Base-by-base conservation (phyloP, 1,140 invertebrate species). In the Bombus terrestris region DNA sequence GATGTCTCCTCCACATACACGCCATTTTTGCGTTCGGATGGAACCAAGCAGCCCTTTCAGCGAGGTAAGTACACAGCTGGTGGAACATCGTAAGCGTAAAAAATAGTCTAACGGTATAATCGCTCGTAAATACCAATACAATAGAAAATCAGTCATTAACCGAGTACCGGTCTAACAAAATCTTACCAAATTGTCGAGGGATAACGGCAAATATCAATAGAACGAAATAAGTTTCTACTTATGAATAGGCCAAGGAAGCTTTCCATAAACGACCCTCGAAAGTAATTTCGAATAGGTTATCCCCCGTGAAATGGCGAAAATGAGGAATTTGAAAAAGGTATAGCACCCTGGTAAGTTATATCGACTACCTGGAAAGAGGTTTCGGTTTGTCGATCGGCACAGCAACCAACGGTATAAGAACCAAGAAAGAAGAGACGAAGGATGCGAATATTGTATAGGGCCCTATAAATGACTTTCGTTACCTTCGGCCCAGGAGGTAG, bases 1-100 rank as follows among this genome's bases (percentile, higher is more conserved):
- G 8, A 53, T 35, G 37, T 35, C 81, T 57, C 22, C 15, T 22
- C 4, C 35, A 39, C 22, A 3, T 28, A 37, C 39, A 32, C 77
- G 83, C 83, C 83, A 85, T 85, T 80, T 85, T 85, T 80, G 4
- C 76, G 68, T 85, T 32, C 76, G 41, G 4, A 5, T 22, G n/a
- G n/a, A 62, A 41, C 10, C 47, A 35, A 28, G 53, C 74, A 62
- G 15, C 18, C 39, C 66, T n/a, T 72, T 10, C 9, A 12, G 32
- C 53, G 22, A 28, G 3, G 5, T 53, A 53, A 8, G 18, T 25
- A 18, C 32, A 2, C 37, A 59, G 32, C 22, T 39, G 41, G 0
- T 3, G 25, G 37, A 37, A 10, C 39, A 2, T 13, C 57, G 25
- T 6, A 41, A 1, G 0, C 4, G 25, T 13, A 13, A 5, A 53